Base-by-base conservation (phyloP, 23 tunicate species). In the Halocynthia aurantium region DNA sequence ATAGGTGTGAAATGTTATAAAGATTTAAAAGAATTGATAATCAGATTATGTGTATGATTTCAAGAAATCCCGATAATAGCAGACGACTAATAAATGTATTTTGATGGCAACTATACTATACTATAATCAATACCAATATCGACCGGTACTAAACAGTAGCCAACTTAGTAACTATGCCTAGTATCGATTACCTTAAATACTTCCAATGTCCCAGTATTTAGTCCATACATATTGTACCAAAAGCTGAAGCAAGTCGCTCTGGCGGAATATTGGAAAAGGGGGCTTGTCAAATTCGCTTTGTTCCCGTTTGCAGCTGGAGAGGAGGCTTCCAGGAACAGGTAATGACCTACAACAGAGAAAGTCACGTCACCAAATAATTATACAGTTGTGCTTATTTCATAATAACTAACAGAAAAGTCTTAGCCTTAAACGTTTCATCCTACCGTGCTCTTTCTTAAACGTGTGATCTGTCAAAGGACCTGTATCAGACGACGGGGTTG, bases 401-500 rank as follows among this genome's bases (percentile, higher is more conserved):
- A 31, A 31, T 31, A 31, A 31, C 44, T 4, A 31, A 31, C 44
- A 31, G 44, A 31, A 31, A 31, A 31, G 44, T 4, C 44, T 31
- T 0, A 31, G 44, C 1, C 17, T 58, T 58, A 58, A 15, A 13
- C 15, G 5, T 10, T 20, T 65, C 31, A 68, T 2, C 53, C 52
- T 73, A 73, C 94, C 88, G 83, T 84, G 62, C 50, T 72, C 80
- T 40, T 61, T 55, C 61, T 69, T 54, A 18, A 84, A 85, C 44
- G 97, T 90, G 75, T 90, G 90, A 51, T 90, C 97, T 50, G 62
- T 53, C 15, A 84, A 6, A 6, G 97, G 97, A n/a, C 97, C 97
- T 0, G 97, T 90, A 6, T 56, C 84, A 54, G 52, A 51, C 71
- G 91, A 85, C 6, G 53, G 69, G 8, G 97, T 84, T 52, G 81